Base-by-base conservation (phyloP, 2,888 invertebrate genomes). In the Fragum sueziense region DNA sequence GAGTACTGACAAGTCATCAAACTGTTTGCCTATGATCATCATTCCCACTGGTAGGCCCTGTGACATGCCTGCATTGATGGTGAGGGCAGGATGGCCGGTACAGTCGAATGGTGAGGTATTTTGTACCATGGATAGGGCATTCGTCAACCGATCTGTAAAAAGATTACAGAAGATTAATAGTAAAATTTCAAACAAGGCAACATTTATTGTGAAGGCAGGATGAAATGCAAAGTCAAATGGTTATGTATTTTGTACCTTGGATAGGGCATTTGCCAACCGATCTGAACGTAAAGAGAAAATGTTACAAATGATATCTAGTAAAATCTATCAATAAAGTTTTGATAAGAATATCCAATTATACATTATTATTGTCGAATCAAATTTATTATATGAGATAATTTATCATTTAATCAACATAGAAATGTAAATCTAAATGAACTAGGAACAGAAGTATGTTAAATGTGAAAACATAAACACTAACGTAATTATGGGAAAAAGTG, bases 1-100 rank as follows among this genome's bases (percentile, higher is more conserved):
- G n/a, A 92, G 81, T 4, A 92, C 88, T 1, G 88, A 88, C 6
- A 80, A 75, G n/a, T 92, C 92, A 65, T 91, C 89, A 74, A 88
- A 92, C 68, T 87, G 88, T 52, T 85, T 82, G 2, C 92, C 91
- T 3, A 91, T 82, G 31, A 92, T 88, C 90, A 87, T 87, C 87
- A 92, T 80, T 6, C 92, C 91, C 29, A 92, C 84, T 14, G 91
- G 91, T 65, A 91, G 86, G 33, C 85, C 88, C 7, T 82, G 84
- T 0, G 76, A 65, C 41, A 77, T 84, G 7, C 91, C 91, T 1
- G 89, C 90, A 70, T 91, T 91, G 27, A 91, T 85, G 11, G 87
- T 80, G 17, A 91, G 67, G 17, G 91, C 90, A 1, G 91, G 91
- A 72, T 91, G 89, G 7, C 90, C 90, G 1, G 90, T 91, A 33